These are phyloP conservation scores for Mesembrinibis cayennensis DNA, from an alignment of 2,113 vertebrate genomes.

Conservation along the genomic window DNA sequence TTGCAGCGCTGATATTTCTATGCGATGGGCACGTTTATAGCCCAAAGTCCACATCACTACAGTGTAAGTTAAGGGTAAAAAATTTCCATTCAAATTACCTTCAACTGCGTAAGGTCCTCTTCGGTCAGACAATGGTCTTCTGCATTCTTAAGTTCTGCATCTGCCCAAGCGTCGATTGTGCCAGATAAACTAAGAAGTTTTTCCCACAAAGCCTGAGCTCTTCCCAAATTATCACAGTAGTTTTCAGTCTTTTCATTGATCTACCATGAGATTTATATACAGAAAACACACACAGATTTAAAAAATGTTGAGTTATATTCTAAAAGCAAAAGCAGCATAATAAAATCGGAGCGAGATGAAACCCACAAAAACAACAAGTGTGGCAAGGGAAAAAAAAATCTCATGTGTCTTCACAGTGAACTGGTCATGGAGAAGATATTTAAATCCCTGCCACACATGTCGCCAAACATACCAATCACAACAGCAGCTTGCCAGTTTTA, in stretches of 20 bases:
- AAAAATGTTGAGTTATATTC: neutral
- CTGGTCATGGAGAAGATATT: slow-evolving; percentile 25
- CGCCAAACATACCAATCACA: slow-evolving; percentile 59
- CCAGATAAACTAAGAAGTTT: slow-evolving; percentile 83
- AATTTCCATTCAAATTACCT: slow-evolving; percentile 70
- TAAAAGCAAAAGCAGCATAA: neutral
- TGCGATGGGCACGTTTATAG: neutral
- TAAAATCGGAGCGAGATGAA: neutral
- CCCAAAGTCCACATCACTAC: neutral
- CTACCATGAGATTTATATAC: slow-evolving; percentile 64
- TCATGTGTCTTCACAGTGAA: neutral
- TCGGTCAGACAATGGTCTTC: slow-evolving; percentile 73
- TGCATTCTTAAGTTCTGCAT: slow-evolving; percentile 70
- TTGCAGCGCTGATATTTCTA: neutral
- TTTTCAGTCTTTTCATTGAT: slow-evolving; percentile 91
- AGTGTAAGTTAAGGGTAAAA: neutral
- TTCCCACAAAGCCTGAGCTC: slow-evolving; percentile 90
- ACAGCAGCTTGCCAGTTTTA: slow-evolving; percentile 49
- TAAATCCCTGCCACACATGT: slow-evolving; percentile 64
- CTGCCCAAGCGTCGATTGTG: slow-evolving; percentile 80
- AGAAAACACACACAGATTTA: neutral
- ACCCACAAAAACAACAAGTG: slow-evolving; percentile 2
- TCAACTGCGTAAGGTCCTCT: slow-evolving; percentile 76
- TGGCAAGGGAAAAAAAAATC: neutral
- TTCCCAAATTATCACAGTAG: slow-evolving; percentile 84